These are phyloP conservation scores for Mormyrops attenuatus DNA, from an alignment of 2,797 vertebrate genomes.

Conservation along the genomic window DNA sequence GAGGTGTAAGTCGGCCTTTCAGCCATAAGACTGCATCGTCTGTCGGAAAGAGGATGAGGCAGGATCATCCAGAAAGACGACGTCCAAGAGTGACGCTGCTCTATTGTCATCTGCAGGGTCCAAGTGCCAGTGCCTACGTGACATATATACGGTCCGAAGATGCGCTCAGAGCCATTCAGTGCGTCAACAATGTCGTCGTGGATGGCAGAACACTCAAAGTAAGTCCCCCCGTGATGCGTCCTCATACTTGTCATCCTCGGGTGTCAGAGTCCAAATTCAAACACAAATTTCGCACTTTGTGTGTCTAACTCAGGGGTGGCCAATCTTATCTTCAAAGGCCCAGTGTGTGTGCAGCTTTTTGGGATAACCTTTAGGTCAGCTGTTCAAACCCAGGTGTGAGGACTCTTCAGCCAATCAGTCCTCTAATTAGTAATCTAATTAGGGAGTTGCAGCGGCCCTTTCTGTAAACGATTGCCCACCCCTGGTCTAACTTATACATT, in stretches of 20 bases:
- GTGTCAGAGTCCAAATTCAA: neutral
- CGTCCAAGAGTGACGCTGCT: neutral
- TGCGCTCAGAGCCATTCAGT: conserved; percentile 85
- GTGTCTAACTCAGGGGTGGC: neutral
- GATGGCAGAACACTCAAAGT: conserved; percentile 88
- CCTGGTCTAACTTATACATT: neutral
- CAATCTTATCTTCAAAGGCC: too few species aligned
- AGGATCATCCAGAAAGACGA: neutral
- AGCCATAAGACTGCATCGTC: neutral
- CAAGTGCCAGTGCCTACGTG: conserved; percentile 86
- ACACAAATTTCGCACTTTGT: neutral
- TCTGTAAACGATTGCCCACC: too few species aligned
- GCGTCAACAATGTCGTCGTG: conserved; percentile 83
- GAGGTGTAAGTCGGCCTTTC: neutral
- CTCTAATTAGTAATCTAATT: too few species aligned
- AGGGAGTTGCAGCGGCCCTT: too few species aligned
- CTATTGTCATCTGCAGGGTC: conserved; percentile 62
- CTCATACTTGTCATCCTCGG: neutral
- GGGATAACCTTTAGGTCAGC: too few species aligned
- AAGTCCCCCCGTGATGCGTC: conserved; percentile 8
- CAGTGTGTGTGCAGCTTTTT: too few species aligned
- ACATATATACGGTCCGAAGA: conserved; percentile 89
- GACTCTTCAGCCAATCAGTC: too few species aligned
- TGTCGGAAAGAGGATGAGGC: neutral
- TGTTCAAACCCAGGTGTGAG: too few species aligned